Base-by-base conservation (phyloP, 2,113 vertebrate species). In the Chunga burmeisteri region DNA sequence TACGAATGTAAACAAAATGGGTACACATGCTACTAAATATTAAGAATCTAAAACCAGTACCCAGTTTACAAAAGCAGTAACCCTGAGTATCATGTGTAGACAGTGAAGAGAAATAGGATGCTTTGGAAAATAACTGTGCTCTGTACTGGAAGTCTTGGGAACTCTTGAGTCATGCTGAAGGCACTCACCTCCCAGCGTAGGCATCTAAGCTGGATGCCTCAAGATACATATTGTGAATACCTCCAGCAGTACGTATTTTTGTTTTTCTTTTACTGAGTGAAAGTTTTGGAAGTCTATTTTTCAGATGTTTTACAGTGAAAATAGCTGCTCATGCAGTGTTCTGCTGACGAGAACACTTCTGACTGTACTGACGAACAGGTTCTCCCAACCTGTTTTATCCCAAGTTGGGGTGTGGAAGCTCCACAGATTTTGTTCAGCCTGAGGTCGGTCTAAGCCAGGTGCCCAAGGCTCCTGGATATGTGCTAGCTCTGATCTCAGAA, bases 151-250 rank as follows among this genome's bases (percentile, higher is more conserved):
- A 84, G 42, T 88, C 72, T 49, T 44, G 58, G 52, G 29, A 88
- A 61, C 38, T 85, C 56, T 10, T 93, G 89, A 94, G 84, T 96
- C 91, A 87, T 89, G 70, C 91, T 79, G 47, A 75, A 97, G 70
- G 87, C 81, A 91, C 78, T 96, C 87, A 79, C 66, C 86, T 96
- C 93, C 83, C 93, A 65, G 9, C 8, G 2, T 6, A 79, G 91
- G 81, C 81, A 91, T 94, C 91, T 89, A 50, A 72, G 25, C 66
- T 94, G 61, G 61, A 81, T 96, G 86, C 70, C 94, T 96, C 49
- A 68, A 63, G 77, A 75, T 3, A 94, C 77, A 82, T 79, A 63
- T 1, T 65, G 65, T 90, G 89, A 96, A 85, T 94, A 89, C 81
- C 87, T 95, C 47, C 58, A 91, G 56, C 3, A 10, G 27, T 52